Conservation (phyloP, 2,113 vertebrate species). For the Calidris pygmaea region DNA sequence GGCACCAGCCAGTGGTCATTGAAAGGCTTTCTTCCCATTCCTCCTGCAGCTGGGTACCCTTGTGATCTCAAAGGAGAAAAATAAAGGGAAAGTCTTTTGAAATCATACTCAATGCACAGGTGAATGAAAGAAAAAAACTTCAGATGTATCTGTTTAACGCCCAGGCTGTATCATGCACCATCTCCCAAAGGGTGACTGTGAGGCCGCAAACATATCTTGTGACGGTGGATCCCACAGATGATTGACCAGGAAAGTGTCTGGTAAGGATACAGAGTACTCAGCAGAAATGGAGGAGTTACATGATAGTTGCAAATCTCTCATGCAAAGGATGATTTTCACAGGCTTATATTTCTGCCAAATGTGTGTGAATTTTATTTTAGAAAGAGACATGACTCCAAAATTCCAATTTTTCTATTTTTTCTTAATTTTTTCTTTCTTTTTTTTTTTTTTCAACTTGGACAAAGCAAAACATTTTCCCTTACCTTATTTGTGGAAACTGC, state of each 20-base stretch:
- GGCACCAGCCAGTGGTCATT: neutral
- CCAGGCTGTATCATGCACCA: rapidly evolving
- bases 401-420: neutral
- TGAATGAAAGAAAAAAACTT: no score
- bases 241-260: neutral
- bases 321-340: neutral
- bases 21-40: neutral
- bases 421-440: neutral
- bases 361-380: neutral
- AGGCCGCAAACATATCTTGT: neutral
- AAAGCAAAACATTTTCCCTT: neutral
- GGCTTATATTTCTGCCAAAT: neutral
- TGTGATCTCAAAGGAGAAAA: neutral
- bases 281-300: neutral
- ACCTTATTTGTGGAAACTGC: neutral
- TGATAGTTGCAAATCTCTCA: neutral
- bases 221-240: neutral
- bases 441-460: neutral
- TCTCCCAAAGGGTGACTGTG: neutral
- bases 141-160: neutral
- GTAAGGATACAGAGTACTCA: neutral
- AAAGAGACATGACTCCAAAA: neutral
- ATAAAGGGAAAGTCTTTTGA: neutral
- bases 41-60: neutral
- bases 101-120: no score